phyloP scores from a whole-genome alignment of 2,113 vertebrate genomes.

The Syngnathus scovelli region DNA sequence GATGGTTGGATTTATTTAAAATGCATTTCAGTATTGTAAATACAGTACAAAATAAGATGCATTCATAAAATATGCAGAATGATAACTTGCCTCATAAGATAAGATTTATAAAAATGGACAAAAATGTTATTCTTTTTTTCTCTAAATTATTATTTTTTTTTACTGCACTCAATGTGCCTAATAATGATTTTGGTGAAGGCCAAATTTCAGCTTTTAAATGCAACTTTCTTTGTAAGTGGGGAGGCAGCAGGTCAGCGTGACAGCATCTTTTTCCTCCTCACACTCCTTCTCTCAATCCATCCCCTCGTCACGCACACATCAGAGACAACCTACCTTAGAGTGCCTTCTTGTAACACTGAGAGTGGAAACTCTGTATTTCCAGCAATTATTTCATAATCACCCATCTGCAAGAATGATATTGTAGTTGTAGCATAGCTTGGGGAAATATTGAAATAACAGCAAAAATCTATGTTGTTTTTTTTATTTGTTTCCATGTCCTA shows the following conservation, averaged over 20 bases:
- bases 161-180: neutral
- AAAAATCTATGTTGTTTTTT: neutral
- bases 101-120: neutral
- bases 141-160: neutral
- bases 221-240: neutral
- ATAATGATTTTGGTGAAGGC: neutral
- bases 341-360: slow-evolving; percentile 15
- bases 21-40: neutral
- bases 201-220: neutral
- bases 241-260: neutral
- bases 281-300: slow-evolving; percentile 19
- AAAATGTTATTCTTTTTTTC: neutral
- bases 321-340: slow-evolving; percentile 26
- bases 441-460: neutral
- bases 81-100: neutral
- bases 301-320: slow-evolving; percentile 38
- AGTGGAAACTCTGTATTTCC: slow-evolving; percentile 8
- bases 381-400: neutral
- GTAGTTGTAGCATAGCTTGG: neutral
- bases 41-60: neutral
- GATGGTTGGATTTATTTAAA: neutral
- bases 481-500: neutral
- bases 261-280: slow-evolving; percentile 26
- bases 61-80: neutral
- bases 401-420: neutral